Evolutionary conservation across 2,888 invertebrate species (phyloP).

Genomic region (Gandaritis pyraliata): DNA sequence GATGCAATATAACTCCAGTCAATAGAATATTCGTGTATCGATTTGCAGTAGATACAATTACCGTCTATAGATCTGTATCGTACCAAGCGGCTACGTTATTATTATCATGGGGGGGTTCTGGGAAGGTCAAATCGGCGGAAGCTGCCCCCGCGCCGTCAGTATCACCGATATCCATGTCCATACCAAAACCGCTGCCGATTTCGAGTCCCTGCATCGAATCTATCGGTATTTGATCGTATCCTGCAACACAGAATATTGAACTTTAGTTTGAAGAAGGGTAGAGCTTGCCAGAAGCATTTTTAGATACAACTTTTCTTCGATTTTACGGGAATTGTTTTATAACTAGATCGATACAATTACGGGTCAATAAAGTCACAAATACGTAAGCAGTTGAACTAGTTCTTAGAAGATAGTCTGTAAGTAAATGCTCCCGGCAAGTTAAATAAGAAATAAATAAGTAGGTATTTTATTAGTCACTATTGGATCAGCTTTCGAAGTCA

Average conservation of each 20-base stretch:
- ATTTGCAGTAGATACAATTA: background rate
- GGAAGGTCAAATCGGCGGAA: slow-evolving; percentile 92
- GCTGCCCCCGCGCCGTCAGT: slow-evolving; percentile 90
- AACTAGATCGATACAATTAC: too few species aligned
- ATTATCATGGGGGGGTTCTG: slow-evolving; percentile 94
- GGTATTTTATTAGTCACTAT: background rate
- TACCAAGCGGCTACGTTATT: slow-evolving; percentile 98
- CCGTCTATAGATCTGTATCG: slow-evolving; percentile 94
- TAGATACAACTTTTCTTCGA: background rate
- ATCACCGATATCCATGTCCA: slow-evolving; percentile 97
- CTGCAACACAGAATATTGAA: slow-evolving; percentile 72
- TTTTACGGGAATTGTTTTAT: background rate
- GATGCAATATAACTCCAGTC: too few species aligned
- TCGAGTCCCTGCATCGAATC: slow-evolving; percentile 98
- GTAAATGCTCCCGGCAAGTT: too few species aligned
- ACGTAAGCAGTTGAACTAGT: too few species aligned
- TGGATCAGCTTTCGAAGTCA: background rate
- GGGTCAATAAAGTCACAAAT: too few species aligned
- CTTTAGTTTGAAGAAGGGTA: background rate
- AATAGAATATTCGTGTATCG: too few species aligned
- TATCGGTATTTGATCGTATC: slow-evolving; percentile 99
- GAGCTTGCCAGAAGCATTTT: background rate
- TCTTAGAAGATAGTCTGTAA: too few species aligned
- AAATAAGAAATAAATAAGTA: too few species aligned
- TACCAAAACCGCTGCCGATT: slow-evolving; percentile 93